Percentiles rank a stretch among this genome's conserved stretches.
phyloP scores from a whole-genome alignment of 2,113 vertebrate species.

The Sceloporus tristichus region DNA sequence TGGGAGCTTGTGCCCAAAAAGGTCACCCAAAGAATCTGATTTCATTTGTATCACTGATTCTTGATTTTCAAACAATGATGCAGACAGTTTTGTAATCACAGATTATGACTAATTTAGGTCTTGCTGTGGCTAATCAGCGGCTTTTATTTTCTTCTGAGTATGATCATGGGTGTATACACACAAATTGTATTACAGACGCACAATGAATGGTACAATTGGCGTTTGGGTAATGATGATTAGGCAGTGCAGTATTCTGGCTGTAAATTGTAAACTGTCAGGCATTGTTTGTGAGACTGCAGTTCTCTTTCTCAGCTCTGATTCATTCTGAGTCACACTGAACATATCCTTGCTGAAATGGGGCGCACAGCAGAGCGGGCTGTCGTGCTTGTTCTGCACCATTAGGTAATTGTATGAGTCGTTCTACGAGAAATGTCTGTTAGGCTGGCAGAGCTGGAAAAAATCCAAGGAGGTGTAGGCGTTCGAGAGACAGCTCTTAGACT shows the following conservation, averaged over 20 bases:
- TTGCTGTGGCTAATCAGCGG: conserved; percentile 48
- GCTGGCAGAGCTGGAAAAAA: conserved; percentile 59
- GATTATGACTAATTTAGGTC: conserved; percentile 40
- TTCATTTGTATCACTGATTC: conserved; percentile 27
- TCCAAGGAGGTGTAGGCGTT: conserved; percentile 57
- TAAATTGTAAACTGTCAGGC: conserved; percentile 52
- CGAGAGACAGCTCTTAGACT: conserved; percentile 62
- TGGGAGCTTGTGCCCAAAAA: not conserved
- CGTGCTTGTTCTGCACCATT: conserved; percentile 79
- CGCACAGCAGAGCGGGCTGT: conserved; percentile 67
- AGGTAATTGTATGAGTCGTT: conserved; percentile 77
- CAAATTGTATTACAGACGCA: not conserved
- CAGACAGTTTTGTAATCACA: conserved; percentile 22
- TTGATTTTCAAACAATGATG: conserved; percentile 31
- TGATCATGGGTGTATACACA: conserved; percentile 7
- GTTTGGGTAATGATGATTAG: conserved; percentile 44
- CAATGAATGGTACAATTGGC: conserved; percentile 20
- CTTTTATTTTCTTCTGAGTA: conserved; percentile 40
- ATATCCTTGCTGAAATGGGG: conserved; percentile 67
- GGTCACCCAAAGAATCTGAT: not conserved
- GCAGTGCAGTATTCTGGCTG: conserved; percentile 48
- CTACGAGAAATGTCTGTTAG: conserved; percentile 71
- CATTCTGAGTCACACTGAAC: conserved; percentile 78
- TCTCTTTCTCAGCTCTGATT: conserved; percentile 73
- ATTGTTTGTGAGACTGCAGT: conserved; percentile 67